Evolutionary conservation across 2,888 invertebrate genomes (phyloP), one percentile per base, ranked within the genome.

Genomic region (Allygus modestus): DNA sequence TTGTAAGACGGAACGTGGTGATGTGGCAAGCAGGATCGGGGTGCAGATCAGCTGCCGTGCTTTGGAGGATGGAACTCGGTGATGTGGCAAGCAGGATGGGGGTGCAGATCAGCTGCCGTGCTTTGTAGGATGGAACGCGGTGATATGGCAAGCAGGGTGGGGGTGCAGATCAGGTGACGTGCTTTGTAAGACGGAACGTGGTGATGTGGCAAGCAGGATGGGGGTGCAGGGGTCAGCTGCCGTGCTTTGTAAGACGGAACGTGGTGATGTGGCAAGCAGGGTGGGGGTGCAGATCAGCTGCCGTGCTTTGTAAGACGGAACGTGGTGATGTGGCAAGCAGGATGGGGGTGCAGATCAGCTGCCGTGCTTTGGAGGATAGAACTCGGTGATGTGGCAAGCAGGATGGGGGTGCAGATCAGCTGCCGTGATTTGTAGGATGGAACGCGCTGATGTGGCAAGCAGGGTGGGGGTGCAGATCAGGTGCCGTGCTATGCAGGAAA

Each of bases 401-500:
- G 37, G 37, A 9, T 37, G 37, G n/a, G 17, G 46, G 5, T 41
- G n/a, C n/a, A n/a, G 46, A 46, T 17, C 12, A 46, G 46, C 1
- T 46, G 46, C n/a, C n/a, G n/a, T n/a, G 46, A 4, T 46, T 1
- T 46, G 46, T 12, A 46, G 46, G 46, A 46, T 46, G n/a, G 46
- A 46, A 46, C n/a, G 46, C 2, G 46, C 46, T 9, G 46, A 12
- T 46, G 46, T 12, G 46, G 1, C 17, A 46, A 1, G 65, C 65
- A 28, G 65, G 65, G 28, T 54, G 54, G 23, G 65, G 65, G 65
- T 9, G 1, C 31, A 12, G 77, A 28, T 71, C 77, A 81, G 69
- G 71, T 69, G 84, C 71, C 69, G 51, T 37, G 58, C 84, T 84
- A 79, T 81, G 77, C 81, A 71, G 81, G 69, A 79, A 79, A 79